Evolutionary conservation across 1,140 invertebrate genomes (phyloP), one percentile per base, ranked within the genome.

Genomic region (Adoxophyes honmai): DNA sequence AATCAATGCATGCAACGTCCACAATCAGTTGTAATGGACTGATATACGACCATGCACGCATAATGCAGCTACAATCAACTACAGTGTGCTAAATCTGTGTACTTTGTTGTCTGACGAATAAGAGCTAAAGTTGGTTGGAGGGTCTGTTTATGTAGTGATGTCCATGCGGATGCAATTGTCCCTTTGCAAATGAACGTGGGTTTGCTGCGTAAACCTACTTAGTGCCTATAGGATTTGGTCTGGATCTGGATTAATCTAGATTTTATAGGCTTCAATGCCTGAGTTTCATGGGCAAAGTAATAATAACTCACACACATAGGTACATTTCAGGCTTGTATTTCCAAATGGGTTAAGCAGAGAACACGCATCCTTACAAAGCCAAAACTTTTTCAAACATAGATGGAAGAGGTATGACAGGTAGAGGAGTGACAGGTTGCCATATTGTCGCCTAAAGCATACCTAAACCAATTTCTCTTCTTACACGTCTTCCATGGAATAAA

Each of bases 1-100:
- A 68, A 74, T 78, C 64, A 81, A 86, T 84, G 78, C 78, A 74
- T 48, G 57, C 64, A 66, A 54, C 72, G 75, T 85, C 68, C 68
- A 67, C 79, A 86, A 83, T 84, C 75, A 81, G 68, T 39, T 68
- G 69, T 81, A 86, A 86, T 86, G 55, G 74, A 48, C 68, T 80
- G 75, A 86, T 81, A 65, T 48, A 13, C 11, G 42, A 48, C 18
- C 42, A 28, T 28, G 42, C 42, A 48, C 10, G 42, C 42, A 48
- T 21, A 33, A 48, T 48, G 42, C 42, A 18, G 11, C 42, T 21
- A 48, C 42, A 48, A 48, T 48, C 42, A 48, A 33, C 16, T 48
- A 44, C 14, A n/a, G n/a, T 11, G 7, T n/a, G 21, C 13, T n/a
- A 18, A 11, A 4, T 11, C 5, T 28, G n/a, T 48, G n/a, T 21